Percentiles rank a stretch among this genome's conserved stretches.
Evolutionary conservation across 1,140 invertebrate species (phyloP).

Genomic region (Oscheius sp.): DNA sequence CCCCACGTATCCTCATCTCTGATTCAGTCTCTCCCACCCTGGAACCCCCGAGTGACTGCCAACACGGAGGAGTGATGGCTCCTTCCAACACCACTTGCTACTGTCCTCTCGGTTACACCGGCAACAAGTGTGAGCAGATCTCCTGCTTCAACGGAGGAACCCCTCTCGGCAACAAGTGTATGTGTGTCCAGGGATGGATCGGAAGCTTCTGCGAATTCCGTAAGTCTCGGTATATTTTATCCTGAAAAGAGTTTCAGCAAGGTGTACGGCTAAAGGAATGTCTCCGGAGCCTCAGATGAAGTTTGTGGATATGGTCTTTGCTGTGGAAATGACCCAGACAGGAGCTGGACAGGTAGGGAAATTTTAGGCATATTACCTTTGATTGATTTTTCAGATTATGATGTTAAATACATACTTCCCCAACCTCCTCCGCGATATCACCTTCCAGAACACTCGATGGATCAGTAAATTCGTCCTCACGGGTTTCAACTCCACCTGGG

Average conservation of each 20-base stretch:
- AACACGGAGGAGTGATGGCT: slow-evolving; percentile 39
- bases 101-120: slow-evolving; percentile 36
- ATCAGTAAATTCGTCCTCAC: slow-evolving; percentile 34
- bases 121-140: slow-evolving; percentile 34
- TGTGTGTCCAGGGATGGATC: slow-evolving; percentile 23
- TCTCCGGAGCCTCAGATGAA: slow-evolving; percentile 17
- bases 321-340: slow-evolving; percentile 35
- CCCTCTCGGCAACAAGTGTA: slow-evolving; percentile 23
- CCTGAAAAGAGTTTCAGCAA: not conserved
- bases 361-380: not conserved
- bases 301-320: slow-evolving; percentile 33
- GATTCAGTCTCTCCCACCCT: slow-evolving; percentile 30
- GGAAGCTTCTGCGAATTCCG: slow-evolving; percentile 27
- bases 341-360: not conserved
- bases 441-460: slow-evolving; percentile 32
- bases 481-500: slow-evolving; percentile 32
- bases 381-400: not conserved
- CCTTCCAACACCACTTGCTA: slow-evolving; percentile 35
- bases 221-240: not conserved
- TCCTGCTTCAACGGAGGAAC: slow-evolving; percentile 44
- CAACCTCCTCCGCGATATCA: slow-evolving; percentile 34
- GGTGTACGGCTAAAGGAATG: slow-evolving; percentile 19
- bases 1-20: not conserved
- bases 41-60: slow-evolving; percentile 26
- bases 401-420: slow-evolving; percentile 6